Conservation (phyloP, 2,113 vertebrate genomes). For the Lagenorhynchus albirostris region DNA sequence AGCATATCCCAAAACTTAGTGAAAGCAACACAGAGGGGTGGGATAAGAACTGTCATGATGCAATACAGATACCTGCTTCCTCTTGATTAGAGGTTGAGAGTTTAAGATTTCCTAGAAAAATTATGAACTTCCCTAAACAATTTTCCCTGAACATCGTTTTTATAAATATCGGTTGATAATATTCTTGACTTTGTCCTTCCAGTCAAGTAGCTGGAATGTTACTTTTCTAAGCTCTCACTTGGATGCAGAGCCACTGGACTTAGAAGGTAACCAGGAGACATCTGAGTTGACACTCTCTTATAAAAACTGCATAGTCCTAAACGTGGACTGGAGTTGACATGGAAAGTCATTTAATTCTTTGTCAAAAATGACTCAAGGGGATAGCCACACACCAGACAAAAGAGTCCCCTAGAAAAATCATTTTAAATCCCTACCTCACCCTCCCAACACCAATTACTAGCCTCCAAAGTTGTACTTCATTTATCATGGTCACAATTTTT, state of each 20-base stretch:
- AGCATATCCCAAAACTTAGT: neutral
- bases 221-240: neutral
- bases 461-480: neutral
- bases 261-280: neutral
- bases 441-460: neutral
- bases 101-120: neutral
- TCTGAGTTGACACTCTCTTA: neutral
- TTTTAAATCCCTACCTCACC: neutral
- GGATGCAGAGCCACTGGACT: neutral
- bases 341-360: conserved; percentile 3
- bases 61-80: neutral
- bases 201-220: neutral
- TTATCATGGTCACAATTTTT: neutral
- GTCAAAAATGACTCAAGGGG: neutral
- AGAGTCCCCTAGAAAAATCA: neutral
- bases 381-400: neutral
- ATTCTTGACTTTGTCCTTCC: neutral
- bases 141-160: neutral
- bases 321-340: neutral
- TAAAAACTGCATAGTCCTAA: neutral
- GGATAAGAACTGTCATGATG: neutral
- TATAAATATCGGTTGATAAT: neutral
- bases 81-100: neutral
- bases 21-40: neutral
- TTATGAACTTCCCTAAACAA: neutral